Evolutionary conservation across 1,140 invertebrate species (phyloP), one percentile per base, ranked within the genome.

Genomic region (Neuroterus valhalla): DNA sequence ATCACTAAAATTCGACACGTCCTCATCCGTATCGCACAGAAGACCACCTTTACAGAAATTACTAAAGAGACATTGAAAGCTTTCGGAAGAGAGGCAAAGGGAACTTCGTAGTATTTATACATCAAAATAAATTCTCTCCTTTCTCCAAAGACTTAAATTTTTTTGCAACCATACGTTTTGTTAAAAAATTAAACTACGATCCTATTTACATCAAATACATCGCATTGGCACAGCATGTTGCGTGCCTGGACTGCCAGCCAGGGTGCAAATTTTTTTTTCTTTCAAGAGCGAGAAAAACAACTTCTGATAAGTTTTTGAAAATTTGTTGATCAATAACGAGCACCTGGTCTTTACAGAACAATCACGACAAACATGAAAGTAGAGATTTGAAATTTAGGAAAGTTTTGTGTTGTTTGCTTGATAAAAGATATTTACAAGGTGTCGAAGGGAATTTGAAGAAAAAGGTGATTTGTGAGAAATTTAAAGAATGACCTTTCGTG

Each of bases 151-250:
- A 55, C 15, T 19, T 8, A 55, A 55, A 23, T 55, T 31, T 26
- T 15, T 62, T 62, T 10, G 26, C 26, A 62, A 62, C 31, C 23
- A 62, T 62, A 62, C 23, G 23, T 15, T 43, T 68, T 71, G 48
- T 71, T 62, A 31, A 31, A 62, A 23, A 62, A 62, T 31, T 38
- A 62, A 62, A 76, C 78, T 81, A 82, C 77, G 74, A 67, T 78
- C 68, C 44, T 85, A 85, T 85, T 71, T 81, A 83, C 79, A 84
- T 81, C 83, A 82, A 84, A 84, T 77, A 82, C 55, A 62, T 31
- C 26, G 55, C 55, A 62, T 62, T 62, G 55, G 55, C 55, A 62
- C 55, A 78, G 76, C 79, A 84, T 81, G 81, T 74, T 81, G 79
- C 73, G 75, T 70, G 71, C 76, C 81, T 48, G 78, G 82, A 81